phyloP scores from a whole-genome alignment of 2,113 vertebrate species.

The Anhinga rufa region DNA sequence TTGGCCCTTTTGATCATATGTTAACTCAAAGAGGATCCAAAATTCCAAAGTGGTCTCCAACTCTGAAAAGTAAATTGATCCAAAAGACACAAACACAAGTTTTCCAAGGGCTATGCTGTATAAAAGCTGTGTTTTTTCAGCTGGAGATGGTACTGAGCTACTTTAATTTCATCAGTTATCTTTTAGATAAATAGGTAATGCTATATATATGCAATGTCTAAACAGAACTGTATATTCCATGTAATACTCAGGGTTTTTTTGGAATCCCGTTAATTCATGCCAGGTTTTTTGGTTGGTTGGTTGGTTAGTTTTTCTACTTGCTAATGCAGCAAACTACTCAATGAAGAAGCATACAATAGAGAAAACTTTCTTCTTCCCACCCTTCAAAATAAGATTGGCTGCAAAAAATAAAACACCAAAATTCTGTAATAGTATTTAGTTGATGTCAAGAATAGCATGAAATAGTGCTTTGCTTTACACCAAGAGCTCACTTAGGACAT shows the following conservation, averaged over 20 bases:
- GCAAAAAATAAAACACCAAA: neutral
- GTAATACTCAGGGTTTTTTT: neutral
- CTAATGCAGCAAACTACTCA: neutral
- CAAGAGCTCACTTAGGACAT: neutral
- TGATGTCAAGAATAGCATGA: neutral
- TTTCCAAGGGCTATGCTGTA: neutral
- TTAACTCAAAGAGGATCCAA: neutral
- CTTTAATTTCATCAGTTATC: neutral
- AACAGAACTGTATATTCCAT: neutral
- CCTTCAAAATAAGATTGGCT: neutral
- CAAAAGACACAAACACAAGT: neutral
- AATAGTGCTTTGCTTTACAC: neutral
- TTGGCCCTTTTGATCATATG: neutral
- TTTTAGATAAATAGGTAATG: neutral
- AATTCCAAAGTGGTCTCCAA: neutral
- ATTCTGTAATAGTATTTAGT: neutral
- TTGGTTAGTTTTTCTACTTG: neutral
- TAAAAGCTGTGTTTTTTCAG: neutral
- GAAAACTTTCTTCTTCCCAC: neutral
- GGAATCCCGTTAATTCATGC: neutral
- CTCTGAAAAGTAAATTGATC: neutral
- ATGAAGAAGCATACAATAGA: neutral
- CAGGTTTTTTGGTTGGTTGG: neutral
- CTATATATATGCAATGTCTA: neutral
- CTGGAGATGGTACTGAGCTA: neutral